Evolutionary conservation across 1,140 invertebrate genomes (phyloP), one percentile per base, ranked within the genome.

Genomic region (Drosophila erecta): DNA sequence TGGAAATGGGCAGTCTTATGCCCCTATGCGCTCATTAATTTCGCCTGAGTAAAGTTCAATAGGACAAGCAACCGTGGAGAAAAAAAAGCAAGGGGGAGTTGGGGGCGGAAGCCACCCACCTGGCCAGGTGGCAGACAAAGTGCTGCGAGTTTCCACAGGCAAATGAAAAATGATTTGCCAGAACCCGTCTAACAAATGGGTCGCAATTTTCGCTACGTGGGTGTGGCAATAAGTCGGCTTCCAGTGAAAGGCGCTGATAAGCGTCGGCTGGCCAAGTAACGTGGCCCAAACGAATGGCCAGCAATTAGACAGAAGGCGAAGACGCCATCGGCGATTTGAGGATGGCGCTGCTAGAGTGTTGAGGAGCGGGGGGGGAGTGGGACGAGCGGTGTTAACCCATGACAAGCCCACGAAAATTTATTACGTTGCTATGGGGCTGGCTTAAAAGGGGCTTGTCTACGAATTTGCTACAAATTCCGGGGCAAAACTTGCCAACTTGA

Each of bases 121-220:
- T 15, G n/a, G n/a, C 24, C 44, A 50, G 58, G 69, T 44, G 53
- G 59, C 72, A 81, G 83, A 78, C 70, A 75, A 81, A 81, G 78
- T 70, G 56, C 76, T 81, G 83, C 74, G 55, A 78, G 71, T 79
- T 87, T 86, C 59, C 75, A 83, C 83, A 71, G 75, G 79, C 78
- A 78, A 87, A 87, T 86, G 81, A 86, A 87, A 81, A 87, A 86
- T 87, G 78, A 81, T 87, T 87, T 62, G 70, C 49, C 71, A 41
- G 56, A 27, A 27, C 15, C 51, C 27, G 59, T 2, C 60, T 58
- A 79, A 83, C 75, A 84, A 79, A 75, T 75, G 71, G 71, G 47
- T 64, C 62, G 35, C 73, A 66, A 81, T 61, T 66, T 76, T 75
- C 59, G 17, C 33, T 44, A 50, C 44, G 70, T 56, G 38, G 53